Conservation (phyloP, 2,797 vertebrate species). For the Microctenopoma lineatum region DNA sequence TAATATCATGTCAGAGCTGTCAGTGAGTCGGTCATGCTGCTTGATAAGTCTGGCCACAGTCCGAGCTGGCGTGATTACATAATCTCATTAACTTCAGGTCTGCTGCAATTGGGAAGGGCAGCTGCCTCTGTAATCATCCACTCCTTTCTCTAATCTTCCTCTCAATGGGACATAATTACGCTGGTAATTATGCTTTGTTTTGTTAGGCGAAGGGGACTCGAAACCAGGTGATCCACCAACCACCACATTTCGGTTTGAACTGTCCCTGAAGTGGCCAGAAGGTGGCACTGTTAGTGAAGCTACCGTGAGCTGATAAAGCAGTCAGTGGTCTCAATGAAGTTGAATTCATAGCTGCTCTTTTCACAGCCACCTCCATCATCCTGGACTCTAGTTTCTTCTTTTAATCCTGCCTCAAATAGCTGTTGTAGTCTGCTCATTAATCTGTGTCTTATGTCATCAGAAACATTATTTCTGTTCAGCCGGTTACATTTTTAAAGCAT, state of each 20-base stretch:
- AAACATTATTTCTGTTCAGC: neutral
- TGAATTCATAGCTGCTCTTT: neutral
- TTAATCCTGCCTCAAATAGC: neutral
- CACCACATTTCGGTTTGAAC: neutral
- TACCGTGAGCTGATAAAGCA: neutral
- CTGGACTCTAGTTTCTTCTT: neutral
- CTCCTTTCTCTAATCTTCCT: slow-evolving; percentile 23
- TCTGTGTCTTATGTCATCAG: neutral
- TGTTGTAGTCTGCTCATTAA: slow-evolving; percentile 8
- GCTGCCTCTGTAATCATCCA: slow-evolving; percentile 35
- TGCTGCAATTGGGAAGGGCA: slow-evolving; percentile 52
- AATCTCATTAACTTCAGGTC: slow-evolving; percentile 59
- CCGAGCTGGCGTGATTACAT: slow-evolving; percentile 53
- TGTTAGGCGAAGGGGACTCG: neutral
- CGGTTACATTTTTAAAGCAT: neutral
- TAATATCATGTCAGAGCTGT: slow-evolving; percentile 42
- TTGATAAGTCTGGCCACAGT: slow-evolving; percentile 4
- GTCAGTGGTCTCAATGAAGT: slow-evolving; percentile 3
- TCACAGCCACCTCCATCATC: neutral
- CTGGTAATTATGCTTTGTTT: slow-evolving; percentile 28
- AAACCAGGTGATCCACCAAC: slow-evolving; percentile 28
- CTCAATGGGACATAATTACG: slow-evolving; percentile 14
- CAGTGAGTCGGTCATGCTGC: slow-evolving; percentile 23
- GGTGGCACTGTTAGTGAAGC: slow-evolving; percentile 60
- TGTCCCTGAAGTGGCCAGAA: slow-evolving; percentile 46